Evolutionary conservation across 2,797 vertebrate species (phyloP).

Genomic region (Pitangus sulphuratus): DNA sequence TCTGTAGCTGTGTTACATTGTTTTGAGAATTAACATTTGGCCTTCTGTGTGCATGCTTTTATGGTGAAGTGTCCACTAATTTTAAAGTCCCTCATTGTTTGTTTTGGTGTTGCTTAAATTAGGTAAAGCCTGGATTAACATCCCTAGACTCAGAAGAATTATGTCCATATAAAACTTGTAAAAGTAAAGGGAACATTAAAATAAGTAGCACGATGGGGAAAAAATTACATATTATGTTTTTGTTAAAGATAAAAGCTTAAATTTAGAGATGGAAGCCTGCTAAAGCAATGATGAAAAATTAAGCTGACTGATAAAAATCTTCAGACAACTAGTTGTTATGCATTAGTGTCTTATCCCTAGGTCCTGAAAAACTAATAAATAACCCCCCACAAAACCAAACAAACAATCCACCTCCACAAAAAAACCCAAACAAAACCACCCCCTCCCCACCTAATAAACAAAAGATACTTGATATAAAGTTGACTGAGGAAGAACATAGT

Average conservation of each 20-base stretch:
- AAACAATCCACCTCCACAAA: rapidly evolving
- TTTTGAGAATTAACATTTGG: neutral
- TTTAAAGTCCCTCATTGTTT: neutral
- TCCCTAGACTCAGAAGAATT: neutral
- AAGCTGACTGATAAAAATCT: neutral
- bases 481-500: neutral
- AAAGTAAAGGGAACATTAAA: neutral
- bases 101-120: neutral
- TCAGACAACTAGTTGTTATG: neutral
- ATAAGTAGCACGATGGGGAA: neutral
- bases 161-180: neutral
- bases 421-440: rapidly evolving
- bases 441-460: rapidly evolving
- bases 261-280: neutral
- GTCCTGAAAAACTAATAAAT: neutral
- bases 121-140: neutral
- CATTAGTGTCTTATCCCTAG: neutral
- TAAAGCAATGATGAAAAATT: neutral
- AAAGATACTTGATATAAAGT: neutral
- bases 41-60: neutral
- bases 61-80: neutral
- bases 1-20: neutral
- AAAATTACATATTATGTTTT: neutral
- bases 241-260: neutral
- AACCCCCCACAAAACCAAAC: rapidly evolving